A percentile compares a stretch with the other conserved stretches of the same genome.
Conservation (phyloP, 30 jellyfish, hydroid and myxozoan genomes). For the Cassiopea xamachana region DNA sequence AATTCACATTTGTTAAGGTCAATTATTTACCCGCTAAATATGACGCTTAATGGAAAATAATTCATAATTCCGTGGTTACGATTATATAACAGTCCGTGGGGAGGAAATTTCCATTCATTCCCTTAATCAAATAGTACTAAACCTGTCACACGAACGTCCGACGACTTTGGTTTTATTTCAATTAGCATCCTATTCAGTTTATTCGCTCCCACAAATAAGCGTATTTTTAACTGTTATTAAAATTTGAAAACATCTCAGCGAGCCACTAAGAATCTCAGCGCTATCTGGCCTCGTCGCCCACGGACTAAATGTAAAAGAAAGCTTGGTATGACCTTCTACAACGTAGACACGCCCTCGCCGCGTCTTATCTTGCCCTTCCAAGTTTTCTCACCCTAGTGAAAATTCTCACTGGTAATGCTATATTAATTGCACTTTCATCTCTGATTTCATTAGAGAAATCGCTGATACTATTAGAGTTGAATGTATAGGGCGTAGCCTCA, state of each 20-base stretch:
- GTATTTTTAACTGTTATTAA: not conserved
- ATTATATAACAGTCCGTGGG: not conserved
- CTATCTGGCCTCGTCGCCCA: not conserved
- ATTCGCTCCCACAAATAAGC: not conserved
- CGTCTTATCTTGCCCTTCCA: not conserved
- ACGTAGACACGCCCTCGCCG: not conserved
- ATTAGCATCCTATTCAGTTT: not conserved
- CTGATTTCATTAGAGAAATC: no score
- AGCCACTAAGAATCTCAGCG: not conserved
- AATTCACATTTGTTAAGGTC: not conserved
- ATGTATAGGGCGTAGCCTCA: no score
- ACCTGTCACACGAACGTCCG: not conserved
- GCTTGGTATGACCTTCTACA: not conserved
- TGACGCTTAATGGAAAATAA: not conserved
- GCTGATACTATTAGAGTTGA: no score
- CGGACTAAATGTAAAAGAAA: not conserved
- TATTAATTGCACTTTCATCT: no score
- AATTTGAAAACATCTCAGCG: not conserved
- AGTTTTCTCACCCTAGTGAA: not conserved
- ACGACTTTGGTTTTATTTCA: not conserved
- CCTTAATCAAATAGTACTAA: not conserved
- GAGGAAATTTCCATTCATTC: not conserved
- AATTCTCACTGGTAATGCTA: no score
- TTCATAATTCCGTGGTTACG: not conserved
- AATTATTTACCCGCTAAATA: not conserved